Base-by-base conservation (phyloP, 2,888 invertebrate species). In the Coleophora deauratella region DNA sequence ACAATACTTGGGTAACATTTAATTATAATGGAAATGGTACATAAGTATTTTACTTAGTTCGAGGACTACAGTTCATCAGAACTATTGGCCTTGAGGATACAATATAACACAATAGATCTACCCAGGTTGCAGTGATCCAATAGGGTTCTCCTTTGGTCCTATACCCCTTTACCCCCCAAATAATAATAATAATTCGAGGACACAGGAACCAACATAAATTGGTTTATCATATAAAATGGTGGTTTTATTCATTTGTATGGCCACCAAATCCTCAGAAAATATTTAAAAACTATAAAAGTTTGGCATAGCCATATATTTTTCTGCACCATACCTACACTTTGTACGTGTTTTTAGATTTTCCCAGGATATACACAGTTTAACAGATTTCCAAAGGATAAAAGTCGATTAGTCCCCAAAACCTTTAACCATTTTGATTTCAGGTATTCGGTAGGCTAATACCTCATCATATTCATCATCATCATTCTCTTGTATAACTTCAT, bases 11-110 rank as follows among this genome's bases (percentile, higher is more conserved):
- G 11, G 11, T 11, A 32, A 9, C 21, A 50, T 46, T 2, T 43
- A 37, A 12, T 38, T 15, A 10, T 45, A 47, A 14, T 50, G 47
- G 27, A 44, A 50, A 2, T 42, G 30, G 13, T 40, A 44, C 44
- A 48, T n/a, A n/a, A n/a, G n/a, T n/a, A n/a, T n/a, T n/a, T 46
- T 2, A 43, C 11, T 1, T 31, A 41, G 34, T 47, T 47, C 1
- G 41, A 41, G 2, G 43, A 31, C 0, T 46, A 41, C 1, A 43
- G n/a, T 1, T n/a, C n/a, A n/a, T n/a, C n/a, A n/a, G n/a, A n/a
- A n/a, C n/a, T n/a, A n/a, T n/a, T n/a, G n/a, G n/a, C n/a, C n/a
- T n/a, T n/a, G n/a, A n/a, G n/a, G n/a, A n/a, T n/a, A n/a, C n/a
- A n/a, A n/a, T n/a, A n/a, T n/a, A n/a, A n/a, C n/a, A n/a, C n/a